phyloP scores from a whole-genome alignment of 2,888 invertebrate genomes.

The Andrena flavipes region DNA sequence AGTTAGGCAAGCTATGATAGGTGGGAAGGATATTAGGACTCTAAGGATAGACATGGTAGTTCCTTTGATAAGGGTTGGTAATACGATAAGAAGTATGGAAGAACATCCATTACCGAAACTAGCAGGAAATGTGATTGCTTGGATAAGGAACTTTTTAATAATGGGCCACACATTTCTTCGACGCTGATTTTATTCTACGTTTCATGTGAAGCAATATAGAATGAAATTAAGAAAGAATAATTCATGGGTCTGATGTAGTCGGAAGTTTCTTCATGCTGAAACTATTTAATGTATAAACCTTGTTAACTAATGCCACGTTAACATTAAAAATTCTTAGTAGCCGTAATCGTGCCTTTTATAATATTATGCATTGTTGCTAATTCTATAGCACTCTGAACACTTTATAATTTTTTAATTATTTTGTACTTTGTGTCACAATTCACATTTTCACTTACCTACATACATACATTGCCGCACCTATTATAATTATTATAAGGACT shows the following conservation, averaged over 20 bases:
- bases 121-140: background rate
- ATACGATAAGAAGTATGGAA: background rate
- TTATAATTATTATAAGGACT: too few species aligned
- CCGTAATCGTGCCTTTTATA: background rate
- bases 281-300: too few species aligned
- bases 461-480: too few species aligned
- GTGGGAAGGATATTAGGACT: background rate
- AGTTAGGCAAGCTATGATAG: background rate
- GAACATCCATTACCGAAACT: background rate
- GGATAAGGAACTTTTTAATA: background rate
- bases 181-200: background rate
- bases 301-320: background rate
- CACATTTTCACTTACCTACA: too few species aligned
- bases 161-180: background rate
- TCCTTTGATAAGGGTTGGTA: background rate
- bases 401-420: too few species aligned
- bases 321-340: background rate
- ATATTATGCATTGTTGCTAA: background rate
- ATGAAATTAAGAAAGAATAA: background rate
- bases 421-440: too few species aligned
- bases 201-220: background rate
- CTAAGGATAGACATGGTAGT: background rate
- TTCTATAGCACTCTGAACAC: too few species aligned
- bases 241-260: background rate
- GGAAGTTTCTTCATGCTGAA: background rate